Conservation (phyloP, 2,797 vertebrate species). For the Sebastes reedi region DNA sequence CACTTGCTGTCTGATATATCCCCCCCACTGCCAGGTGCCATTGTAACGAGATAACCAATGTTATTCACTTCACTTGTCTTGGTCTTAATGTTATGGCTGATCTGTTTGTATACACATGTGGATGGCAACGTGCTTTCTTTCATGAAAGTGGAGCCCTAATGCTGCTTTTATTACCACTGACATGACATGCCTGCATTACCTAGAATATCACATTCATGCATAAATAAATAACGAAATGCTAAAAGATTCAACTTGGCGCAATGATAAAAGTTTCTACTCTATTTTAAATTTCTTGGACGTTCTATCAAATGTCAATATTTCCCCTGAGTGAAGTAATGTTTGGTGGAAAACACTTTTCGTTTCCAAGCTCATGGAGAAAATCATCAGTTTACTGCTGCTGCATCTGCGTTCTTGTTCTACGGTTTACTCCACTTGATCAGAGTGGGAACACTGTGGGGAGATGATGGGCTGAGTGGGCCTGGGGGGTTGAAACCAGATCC, state of each 20-base stretch:
- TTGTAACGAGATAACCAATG: no score
- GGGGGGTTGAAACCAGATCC: constrained; percentile 57
- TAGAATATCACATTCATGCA: not conserved
- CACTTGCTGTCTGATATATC: no score
- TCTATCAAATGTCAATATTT: not conserved
- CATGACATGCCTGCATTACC: no score
- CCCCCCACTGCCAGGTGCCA: no score
- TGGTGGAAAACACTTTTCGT: not conserved
- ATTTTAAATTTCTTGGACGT: not conserved
- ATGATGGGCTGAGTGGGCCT: not conserved
- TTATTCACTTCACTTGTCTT: no score
- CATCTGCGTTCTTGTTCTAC: not conserved
- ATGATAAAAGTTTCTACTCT: not conserved
- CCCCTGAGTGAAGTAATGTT: not conserved
- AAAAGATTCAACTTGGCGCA: not conserved
- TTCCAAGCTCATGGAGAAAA: not conserved
- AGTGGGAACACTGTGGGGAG: constrained; percentile 36
- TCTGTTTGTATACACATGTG: no score
- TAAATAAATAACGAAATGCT: not conserved
- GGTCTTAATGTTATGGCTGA: no score
- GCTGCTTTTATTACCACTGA: no score
- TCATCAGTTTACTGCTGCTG: not conserved
- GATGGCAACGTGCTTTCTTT: no score
- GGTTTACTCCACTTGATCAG: constrained; percentile 20
- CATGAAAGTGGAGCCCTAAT: no score